Conservation (phyloP, 1,140 invertebrate species). For the Leptinotarsa undecemlineata region DNA sequence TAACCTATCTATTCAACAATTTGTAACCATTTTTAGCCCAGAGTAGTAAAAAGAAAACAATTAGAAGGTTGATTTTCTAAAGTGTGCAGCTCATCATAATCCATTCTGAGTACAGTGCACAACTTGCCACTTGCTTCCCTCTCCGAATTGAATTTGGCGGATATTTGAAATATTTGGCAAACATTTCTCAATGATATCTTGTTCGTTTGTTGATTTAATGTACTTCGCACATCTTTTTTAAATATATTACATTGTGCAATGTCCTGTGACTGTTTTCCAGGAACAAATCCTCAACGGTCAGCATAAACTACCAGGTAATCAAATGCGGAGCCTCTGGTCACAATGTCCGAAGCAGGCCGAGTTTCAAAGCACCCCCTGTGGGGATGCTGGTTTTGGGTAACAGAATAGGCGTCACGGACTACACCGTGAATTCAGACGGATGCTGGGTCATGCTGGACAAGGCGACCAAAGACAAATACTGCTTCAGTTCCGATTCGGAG, state of each 20-base stretch:
- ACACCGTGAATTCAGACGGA: slow-evolving; percentile 69
- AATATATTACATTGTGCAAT: neutral
- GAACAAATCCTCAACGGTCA: slow-evolving; percentile 26
- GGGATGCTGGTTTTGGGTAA: slow-evolving; percentile 79
- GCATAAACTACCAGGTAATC: slow-evolving; percentile 60
- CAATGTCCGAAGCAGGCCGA: slow-evolving; percentile 75
- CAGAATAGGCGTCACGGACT: slow-evolving; percentile 68
- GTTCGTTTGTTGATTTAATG: too few relatives aligned
- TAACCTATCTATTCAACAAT: too few relatives aligned
- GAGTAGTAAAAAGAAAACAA: too few relatives aligned
- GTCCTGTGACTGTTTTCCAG: slow-evolving; percentile 6
- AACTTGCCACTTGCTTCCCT: too few relatives aligned
- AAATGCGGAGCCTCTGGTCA: slow-evolving; percentile 83
- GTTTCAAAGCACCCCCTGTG: slow-evolving; percentile 73
- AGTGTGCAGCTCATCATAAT: too few relatives aligned
- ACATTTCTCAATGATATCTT: too few relatives aligned
- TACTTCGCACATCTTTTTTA: neutral
- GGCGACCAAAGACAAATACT: slow-evolving; percentile 68
- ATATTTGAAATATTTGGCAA: too few relatives aligned
- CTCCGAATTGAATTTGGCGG: too few relatives aligned
- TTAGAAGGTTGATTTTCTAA: too few relatives aligned
- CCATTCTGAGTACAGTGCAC: too few relatives aligned
- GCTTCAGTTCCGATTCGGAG: slow-evolving; percentile 69
- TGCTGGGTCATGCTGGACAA: slow-evolving; percentile 72
- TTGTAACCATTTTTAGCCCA: too few relatives aligned